Percentiles rank a stretch among this genome's conserved stretches.
phyloP scores from a whole-genome alignment of 2,797 vertebrate genomes.

The Pelodytes ibericus region DNA sequence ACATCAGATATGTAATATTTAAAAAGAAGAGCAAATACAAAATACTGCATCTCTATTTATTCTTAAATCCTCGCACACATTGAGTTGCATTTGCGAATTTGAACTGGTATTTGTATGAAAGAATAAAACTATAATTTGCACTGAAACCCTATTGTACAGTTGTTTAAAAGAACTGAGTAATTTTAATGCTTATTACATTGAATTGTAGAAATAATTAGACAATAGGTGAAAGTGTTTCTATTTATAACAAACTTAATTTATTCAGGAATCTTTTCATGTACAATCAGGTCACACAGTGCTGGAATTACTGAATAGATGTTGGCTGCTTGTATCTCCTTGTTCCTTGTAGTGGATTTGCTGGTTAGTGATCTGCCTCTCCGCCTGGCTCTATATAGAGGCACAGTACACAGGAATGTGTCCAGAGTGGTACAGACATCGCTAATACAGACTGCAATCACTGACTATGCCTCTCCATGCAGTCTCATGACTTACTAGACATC shows the following conservation, averaged over 20 bases:
- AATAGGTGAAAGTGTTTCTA: neutral
- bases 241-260: slow-evolving; percentile 19
- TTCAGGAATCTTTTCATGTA: slow-evolving; percentile 65
- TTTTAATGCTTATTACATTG: too few species aligned
- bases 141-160: too few species aligned
- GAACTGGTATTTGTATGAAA: too few species aligned
- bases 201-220: neutral
- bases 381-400: slow-evolving; percentile 83
- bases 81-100: too few species aligned
- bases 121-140: too few species aligned
- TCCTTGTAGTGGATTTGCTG: slow-evolving; percentile 82
- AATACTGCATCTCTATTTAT: too few species aligned
- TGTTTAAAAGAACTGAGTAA: too few species aligned
- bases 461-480: slow-evolving; percentile 80
- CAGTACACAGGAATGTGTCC: slow-evolving; percentile 83
- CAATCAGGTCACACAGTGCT: slow-evolving; percentile 71
- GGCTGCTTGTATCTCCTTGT: slow-evolving; percentile 67
- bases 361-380: slow-evolving; percentile 78
- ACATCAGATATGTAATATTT: too few species aligned
- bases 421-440: slow-evolving; percentile 93
- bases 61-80: too few species aligned
- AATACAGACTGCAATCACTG: slow-evolving; percentile 79
- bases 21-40: too few species aligned
- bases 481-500: slow-evolving; percentile 82
- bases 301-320: slow-evolving; percentile 60